Percentiles rank a stretch among this genome's conserved stretches.
Evolutionary conservation across 2,113 vertebrate genomes (phyloP).

Genomic region (Pampusana beccarii): DNA sequence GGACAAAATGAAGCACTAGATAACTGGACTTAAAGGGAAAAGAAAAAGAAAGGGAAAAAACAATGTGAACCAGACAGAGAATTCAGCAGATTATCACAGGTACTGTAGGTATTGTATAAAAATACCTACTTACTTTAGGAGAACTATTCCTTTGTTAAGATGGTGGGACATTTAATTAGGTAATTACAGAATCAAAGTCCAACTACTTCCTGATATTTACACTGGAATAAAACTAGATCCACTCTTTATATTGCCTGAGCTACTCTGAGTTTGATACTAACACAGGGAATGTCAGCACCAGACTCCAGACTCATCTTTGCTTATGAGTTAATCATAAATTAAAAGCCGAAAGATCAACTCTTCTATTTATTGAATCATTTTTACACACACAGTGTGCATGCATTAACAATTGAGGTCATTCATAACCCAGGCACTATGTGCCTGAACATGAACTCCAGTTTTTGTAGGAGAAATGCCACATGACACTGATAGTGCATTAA

Average conservation of each 20-base stretch:
- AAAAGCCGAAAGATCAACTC: not conserved
- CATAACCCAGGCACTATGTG: not conserved
- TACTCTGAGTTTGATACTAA: not conserved
- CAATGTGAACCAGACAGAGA: not conserved
- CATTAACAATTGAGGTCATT: not conserved
- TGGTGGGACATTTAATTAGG: not conserved
- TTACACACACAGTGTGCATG: not conserved
- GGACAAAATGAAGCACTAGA: not conserved
- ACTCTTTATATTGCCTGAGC: not conserved
- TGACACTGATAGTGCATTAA: not conserved
- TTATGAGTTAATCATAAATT: not conserved
- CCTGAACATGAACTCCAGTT: not conserved
- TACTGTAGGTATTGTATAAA: not conserved
- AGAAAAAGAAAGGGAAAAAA: not conserved
- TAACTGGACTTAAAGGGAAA: not conserved
- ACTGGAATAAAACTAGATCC: not conserved
- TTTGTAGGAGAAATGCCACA: not conserved
- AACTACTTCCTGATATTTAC: not conserved
- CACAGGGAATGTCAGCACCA: not conserved
- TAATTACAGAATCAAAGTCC: not conserved
- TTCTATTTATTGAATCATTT: not conserved
- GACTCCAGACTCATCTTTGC: not conserved
- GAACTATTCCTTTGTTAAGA: not conserved
- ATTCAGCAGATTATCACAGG: not conserved
- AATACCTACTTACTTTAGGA: not conserved